These are phyloP conservation scores for Phyllostomus hastatus DNA, from an alignment of 2,113 vertebrate genomes.

Conservation along the genomic window DNA sequence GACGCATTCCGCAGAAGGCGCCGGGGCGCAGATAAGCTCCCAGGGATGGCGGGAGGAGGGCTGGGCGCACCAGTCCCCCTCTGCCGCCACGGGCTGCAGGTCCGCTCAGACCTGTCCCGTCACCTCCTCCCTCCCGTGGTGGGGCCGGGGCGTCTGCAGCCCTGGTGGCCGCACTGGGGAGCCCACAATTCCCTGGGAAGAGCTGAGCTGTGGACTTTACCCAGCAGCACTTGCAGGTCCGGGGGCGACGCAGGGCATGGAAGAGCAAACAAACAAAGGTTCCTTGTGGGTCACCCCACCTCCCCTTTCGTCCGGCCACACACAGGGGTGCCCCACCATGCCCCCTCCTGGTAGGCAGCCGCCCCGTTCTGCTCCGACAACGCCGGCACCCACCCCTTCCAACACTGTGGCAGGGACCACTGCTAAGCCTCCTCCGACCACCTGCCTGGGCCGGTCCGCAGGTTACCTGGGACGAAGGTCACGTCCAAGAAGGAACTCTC, in stretches of 20 bases:
- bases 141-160: no score
- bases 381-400: no score
- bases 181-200: neutral
- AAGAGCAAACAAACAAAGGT: neutral
- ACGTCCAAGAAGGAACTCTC: neutral
- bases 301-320: accelerated
- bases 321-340: accelerated
- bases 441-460: accelerated
- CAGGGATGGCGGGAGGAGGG: no score
- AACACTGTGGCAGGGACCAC: accelerated
- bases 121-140: no score
- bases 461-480: neutral
- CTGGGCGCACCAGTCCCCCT: no score
- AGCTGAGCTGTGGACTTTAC: accelerated
- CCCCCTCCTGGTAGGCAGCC: accelerated
- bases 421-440: accelerated
- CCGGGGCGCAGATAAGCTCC: no score
- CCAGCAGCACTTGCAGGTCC: neutral
- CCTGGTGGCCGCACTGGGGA: accelerated
- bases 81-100: neutral
- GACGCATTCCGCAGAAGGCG: no score
- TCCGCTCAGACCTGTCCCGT: accelerated
- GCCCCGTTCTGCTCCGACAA: neutral
- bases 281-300: accelerated
- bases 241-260: neutral